Evolutionary conservation across 2,797 vertebrate species (phyloP), one percentile per base, ranked within the genome.

Genomic region (Crocodylus rhombifer): DNA sequence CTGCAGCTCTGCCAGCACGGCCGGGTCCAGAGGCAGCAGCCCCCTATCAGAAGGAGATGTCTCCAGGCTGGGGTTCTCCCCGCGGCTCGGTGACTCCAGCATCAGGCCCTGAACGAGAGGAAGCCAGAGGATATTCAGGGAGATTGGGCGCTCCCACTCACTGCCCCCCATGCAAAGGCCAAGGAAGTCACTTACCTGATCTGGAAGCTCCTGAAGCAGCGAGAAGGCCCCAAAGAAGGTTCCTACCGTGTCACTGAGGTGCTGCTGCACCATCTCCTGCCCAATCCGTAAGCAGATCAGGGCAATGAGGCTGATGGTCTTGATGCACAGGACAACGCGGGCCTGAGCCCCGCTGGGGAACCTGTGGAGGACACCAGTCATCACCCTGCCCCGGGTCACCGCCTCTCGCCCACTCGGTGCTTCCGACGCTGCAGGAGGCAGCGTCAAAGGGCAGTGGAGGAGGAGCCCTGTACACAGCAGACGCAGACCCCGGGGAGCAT

Each of bases 221-320:
- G 99, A 99, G 93, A 99, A 99, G 9, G 99, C 98, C 20, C 98
- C 97, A 8, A 99, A 99, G 97, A 99, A 99, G 67, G 96, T 98
- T 33, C 97, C 94, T 85, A 99, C 98, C 0, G 99, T 99, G 91
- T 99, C 98, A 7, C 98, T 98, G 97, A 99, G 98, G 97, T 99
- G 99, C 97, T 99, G 99, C 87, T 99, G 99, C 92, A 99, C 99
- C 99, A 99, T 99, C 98, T 99, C 99, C 91, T 98, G 98, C 81
- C 99, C 99, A 1, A 99, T 99, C 74, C 99, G 98, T 94, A 99
- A 97, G 94, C 99, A 99, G 96, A 99, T 99, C 94, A 99, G 98
- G 51, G 99, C 99, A 87, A 99, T 99, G 18, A 99, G 98, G 95
- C 99, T 99, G 96, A 99, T 98, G 51, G 99, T 99, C 98, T 99